These are phyloP conservation scores for Machaerirhynchus nigripectus DNA, from an alignment of 2,113 vertebrate genomes.

Conservation along the genomic window DNA sequence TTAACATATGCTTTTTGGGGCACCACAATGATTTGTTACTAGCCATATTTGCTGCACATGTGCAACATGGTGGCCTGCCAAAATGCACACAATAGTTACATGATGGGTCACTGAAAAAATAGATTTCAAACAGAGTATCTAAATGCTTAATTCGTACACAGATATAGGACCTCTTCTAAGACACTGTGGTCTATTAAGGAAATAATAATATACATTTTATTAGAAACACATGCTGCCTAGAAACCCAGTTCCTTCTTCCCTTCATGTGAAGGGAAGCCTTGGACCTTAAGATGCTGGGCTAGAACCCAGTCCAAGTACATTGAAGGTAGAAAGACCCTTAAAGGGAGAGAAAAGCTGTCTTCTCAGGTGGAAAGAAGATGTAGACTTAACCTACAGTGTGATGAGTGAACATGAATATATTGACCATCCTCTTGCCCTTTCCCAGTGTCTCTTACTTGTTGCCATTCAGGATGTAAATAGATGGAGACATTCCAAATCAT, in stretches of 20 bases:
- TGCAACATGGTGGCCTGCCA: constrained; percentile 33
- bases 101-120: constrained; percentile 33
- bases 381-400: not conserved
- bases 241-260: not conserved
- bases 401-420: not conserved
- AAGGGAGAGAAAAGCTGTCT: not conserved
- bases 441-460: not conserved
- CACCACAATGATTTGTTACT: constrained; percentile 12
- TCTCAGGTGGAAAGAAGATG: not conserved
- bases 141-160: constrained; percentile 24
- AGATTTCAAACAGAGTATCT: constrained; percentile 48
- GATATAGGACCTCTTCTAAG: constrained; percentile 38
- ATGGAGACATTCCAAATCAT: not conserved
- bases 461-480: not conserved
- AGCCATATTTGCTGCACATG: constrained; percentile 49
- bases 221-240: not conserved
- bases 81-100: constrained; percentile 25
- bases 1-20: constrained; percentile 25
- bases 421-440: not conserved
- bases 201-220: constrained; percentile 37
- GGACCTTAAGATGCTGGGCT: not conserved
- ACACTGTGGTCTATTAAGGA: constrained; percentile 40
- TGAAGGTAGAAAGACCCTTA: not conserved
- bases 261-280: not conserved
- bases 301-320: not conserved